Conservation (phyloP, 2,888 invertebrate species). For the Caenorhabditis panamensis region DNA sequence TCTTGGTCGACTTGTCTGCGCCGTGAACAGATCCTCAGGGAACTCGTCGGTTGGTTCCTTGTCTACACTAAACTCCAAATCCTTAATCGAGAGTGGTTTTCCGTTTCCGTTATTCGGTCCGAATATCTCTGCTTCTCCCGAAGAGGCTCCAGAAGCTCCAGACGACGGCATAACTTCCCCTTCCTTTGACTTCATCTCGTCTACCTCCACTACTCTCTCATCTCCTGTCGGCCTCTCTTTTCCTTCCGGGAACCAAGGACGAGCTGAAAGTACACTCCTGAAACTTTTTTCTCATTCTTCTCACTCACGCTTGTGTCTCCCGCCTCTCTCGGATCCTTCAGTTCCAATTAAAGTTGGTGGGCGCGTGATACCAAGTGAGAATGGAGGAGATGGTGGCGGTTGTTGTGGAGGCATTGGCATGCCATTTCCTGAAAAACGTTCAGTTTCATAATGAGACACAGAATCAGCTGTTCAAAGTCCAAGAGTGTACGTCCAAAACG, state of each 20-base stretch:
- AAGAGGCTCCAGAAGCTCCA: background rate
- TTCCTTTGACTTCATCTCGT: constrained; percentile 20
- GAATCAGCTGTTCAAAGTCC: constrained; percentile 32
- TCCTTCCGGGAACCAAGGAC: constrained; percentile 56
- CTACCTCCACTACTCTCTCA: background rate
- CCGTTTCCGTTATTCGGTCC: constrained; percentile 32
- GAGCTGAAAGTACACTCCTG: constrained; percentile 31
- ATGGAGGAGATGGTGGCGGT: constrained; percentile 51
- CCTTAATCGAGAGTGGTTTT: background rate
- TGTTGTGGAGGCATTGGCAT: constrained; percentile 62
- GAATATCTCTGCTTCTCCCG: constrained; percentile 9
- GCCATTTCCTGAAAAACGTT: constrained; percentile 36
- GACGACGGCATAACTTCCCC: constrained; percentile 21
- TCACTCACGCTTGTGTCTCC: constrained; percentile 36
- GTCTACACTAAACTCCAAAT: constrained; percentile 46
- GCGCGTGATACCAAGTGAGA: constrained; percentile 37
- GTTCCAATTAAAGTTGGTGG: constrained; percentile 52
- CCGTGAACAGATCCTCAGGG: constrained; percentile 56
- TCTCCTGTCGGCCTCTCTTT: background rate
- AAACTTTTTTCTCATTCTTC: background rate
- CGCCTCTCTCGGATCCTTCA: constrained; percentile 36
- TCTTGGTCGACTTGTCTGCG: constrained; percentile 49
- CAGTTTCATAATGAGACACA: background rate
- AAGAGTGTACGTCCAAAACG: constrained; percentile 32
- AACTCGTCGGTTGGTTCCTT: constrained; percentile 45